A percentile compares a stretch with the other conserved stretches of the same genome.
These are phyloP conservation scores for Drosophila obscura DNA, from an alignment of 1,140 invertebrate genomes.

Conservation along the genomic window DNA sequence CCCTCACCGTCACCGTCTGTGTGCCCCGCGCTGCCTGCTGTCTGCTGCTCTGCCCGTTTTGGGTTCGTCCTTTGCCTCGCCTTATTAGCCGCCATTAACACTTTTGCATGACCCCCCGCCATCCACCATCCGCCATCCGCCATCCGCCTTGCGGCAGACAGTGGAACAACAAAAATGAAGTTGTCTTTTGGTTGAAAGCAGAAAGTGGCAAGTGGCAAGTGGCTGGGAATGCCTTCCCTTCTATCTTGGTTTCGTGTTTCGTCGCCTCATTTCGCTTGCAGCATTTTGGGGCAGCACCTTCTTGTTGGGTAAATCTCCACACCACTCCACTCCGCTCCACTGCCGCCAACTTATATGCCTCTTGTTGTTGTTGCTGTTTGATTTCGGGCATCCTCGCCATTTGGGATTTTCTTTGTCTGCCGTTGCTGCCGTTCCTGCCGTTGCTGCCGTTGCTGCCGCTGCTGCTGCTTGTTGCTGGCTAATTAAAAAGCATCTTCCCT, in stretches of 20 bases:
- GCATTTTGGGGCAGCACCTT: constrained; percentile 55
- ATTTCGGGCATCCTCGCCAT: constrained; percentile 45
- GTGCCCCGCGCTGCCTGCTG: no score
- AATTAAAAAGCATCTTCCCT: constrained; percentile 68
- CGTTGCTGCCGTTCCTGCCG: constrained; percentile 18
- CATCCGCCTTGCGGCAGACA: constrained; percentile 13
- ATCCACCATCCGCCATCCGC: neutral
- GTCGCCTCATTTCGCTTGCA: constrained; percentile 64
- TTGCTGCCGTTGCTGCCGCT: constrained; percentile 28
- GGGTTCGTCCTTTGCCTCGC: constrained; percentile 57
- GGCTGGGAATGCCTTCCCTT: neutral
- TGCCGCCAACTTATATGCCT: constrained; percentile 46
- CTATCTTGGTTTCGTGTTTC: constrained; percentile 50
- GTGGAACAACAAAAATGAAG: constrained; percentile 30
- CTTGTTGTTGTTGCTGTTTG: constrained; percentile 23
- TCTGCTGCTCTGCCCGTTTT: neutral
- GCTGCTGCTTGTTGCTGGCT: constrained; percentile 56
- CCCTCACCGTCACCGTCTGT: neutral
- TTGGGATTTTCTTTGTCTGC: constrained; percentile 47
- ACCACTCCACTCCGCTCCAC: neutral
- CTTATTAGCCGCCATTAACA: constrained; percentile 77
- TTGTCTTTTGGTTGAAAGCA: constrained; percentile 23
- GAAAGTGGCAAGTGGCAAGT: no score
- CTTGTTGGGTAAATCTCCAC: constrained; percentile 4
- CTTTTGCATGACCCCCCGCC: constrained; percentile 50